phyloP scores from a whole-genome alignment of 2,888 invertebrate species.

The Leptinotarsa rubiginosa region DNA sequence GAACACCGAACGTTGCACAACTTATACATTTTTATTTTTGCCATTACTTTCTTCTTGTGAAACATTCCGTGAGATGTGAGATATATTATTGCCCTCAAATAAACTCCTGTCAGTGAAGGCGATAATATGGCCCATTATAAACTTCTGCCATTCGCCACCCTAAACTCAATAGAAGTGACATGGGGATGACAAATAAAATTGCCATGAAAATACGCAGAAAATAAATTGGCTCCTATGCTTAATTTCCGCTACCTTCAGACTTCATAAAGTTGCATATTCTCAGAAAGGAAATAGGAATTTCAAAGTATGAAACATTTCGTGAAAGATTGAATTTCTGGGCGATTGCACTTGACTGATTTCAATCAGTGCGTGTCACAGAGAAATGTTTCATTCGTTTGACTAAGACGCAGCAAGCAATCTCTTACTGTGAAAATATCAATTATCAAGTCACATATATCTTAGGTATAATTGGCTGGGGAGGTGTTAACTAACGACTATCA shows the following conservation, averaged over 20 bases:
- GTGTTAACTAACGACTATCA: no score
- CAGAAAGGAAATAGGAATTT: constrained; percentile 29
- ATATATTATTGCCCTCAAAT: constrained; percentile 4
- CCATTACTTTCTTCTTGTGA: background rate
- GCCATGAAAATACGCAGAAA: constrained; percentile 27
- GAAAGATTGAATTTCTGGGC: constrained; percentile 15
- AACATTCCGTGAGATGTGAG: background rate
- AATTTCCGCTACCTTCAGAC: constrained; percentile 30
- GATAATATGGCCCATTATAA: constrained; percentile 12
- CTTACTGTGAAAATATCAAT: no score
- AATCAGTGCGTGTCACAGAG: constrained; percentile 10
- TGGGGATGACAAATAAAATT: constrained; percentile 22
- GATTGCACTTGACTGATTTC: constrained; percentile 8
- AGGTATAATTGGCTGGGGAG: no score
- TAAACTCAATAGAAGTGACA: constrained; percentile 8
- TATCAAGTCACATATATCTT: no score
- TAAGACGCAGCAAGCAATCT: no score
- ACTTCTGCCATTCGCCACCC: constrained; percentile 1
- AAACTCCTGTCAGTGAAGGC: background rate
- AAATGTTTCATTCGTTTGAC: background rate
- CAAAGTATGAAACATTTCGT: constrained; percentile 24
- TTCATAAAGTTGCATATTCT: constrained; percentile 24
- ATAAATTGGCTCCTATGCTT: constrained; percentile 34
- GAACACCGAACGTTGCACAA: no score
- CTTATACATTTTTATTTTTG: no score